Conservation (phyloP, 2,797 vertebrate genomes). For the Syngnathus rostellatus region DNA sequence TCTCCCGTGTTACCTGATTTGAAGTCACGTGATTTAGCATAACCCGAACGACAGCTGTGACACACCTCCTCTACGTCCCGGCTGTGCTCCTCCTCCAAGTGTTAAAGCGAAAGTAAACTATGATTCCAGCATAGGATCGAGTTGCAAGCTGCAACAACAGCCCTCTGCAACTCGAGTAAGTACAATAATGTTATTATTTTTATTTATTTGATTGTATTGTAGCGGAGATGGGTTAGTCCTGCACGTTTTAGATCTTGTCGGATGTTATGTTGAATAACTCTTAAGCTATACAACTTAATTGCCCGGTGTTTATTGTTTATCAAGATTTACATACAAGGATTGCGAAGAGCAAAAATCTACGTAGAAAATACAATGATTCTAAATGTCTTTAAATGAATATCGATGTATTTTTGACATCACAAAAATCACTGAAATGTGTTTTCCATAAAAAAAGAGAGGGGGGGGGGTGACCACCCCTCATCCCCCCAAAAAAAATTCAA, state of each 20-base stretch:
- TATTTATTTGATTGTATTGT: background rate
- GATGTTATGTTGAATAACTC: no score
- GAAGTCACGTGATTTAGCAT: slow-evolving; percentile 8
- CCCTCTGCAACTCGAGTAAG: background rate
- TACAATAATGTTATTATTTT: background rate
- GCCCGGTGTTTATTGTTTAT: background rate
- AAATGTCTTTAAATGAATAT: no score
- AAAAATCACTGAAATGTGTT: no score
- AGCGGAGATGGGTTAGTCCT: background rate
- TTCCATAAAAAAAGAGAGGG: no score
- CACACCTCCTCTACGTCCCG: background rate
- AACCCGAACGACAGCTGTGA: background rate
- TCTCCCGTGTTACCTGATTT: background rate
- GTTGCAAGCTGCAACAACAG: background rate
- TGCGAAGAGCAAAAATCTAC: background rate
- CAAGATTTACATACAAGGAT: background rate
- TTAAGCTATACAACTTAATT: background rate
- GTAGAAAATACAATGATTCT: no score
- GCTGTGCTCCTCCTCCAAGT: background rate
- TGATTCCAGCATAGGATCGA: background rate
- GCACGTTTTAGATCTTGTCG: background rate
- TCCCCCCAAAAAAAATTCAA: no score
- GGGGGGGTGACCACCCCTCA: no score
- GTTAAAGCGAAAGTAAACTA: background rate
- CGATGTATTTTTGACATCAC: no score